Conservation (phyloP, 2,888 invertebrate genomes). For the Rapana venosa region DNA sequence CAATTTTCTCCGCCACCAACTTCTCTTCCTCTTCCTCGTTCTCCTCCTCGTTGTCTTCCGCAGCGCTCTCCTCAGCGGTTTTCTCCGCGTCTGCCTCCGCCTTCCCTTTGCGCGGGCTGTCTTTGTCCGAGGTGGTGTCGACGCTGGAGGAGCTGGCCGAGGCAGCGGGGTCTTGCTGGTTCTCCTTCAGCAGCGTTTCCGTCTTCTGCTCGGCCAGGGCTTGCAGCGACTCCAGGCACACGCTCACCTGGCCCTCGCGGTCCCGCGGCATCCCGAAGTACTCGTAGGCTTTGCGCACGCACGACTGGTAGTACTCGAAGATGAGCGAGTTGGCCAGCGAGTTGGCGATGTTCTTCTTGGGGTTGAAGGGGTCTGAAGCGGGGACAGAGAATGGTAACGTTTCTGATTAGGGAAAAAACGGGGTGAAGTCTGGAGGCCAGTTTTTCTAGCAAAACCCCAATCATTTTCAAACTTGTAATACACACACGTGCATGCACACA, state of each 20-base stretch:
- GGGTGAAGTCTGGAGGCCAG: no score
- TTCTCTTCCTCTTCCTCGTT: neutral
- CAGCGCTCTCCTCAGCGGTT: neutral
- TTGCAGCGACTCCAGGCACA: slow-evolving; percentile 8
- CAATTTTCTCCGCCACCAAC: neutral
- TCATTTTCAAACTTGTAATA: no score
- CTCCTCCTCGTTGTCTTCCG: neutral
- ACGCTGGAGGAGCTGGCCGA: slow-evolving; percentile 4
- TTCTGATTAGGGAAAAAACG: no score
- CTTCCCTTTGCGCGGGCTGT: neutral
- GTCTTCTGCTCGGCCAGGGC: slow-evolving; percentile 29
- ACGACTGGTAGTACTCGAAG: slow-evolving; percentile 80
- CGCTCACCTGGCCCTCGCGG: slow-evolving; percentile 48
- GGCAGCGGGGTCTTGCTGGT: neutral
- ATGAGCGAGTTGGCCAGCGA: slow-evolving; percentile 78
- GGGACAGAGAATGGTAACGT: no score
- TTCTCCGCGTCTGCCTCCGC: neutral
- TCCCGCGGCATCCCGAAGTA: slow-evolving; percentile 78
- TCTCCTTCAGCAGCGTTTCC: slow-evolving; percentile 24
- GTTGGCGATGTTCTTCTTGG: slow-evolving; percentile 79
- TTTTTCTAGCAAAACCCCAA: no score
- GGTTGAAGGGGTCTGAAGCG: slow-evolving; percentile 79
- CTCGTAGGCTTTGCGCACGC: slow-evolving; percentile 78
- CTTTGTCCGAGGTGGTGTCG: neutral
- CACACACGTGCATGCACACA: no score